Evolutionary conservation across 2,888 invertebrate species (phyloP), one percentile per base, ranked within the genome.

Genomic region (Caenorhabditis becei): DNA sequence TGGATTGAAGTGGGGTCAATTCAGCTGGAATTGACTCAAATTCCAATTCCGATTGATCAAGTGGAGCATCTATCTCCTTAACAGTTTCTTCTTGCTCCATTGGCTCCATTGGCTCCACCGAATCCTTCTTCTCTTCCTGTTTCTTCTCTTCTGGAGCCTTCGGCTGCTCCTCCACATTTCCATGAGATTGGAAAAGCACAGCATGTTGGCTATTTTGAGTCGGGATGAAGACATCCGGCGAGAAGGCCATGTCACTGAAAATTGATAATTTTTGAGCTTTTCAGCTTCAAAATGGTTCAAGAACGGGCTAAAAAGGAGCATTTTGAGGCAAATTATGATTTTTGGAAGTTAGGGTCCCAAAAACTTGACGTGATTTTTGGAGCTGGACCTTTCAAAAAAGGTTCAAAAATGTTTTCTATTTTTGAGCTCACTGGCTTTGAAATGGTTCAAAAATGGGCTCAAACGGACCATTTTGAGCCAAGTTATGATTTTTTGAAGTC

Each of bases 191-290:
- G 14, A 41, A 7, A 41, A 41, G 8, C 4, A 14, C 11, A 41
- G 11, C 41, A n/a, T n/a, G n/a, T n/a, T n/a, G n/a, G n/a, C n/a
- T n/a, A 41, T 41, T 41, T 7, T 7, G 2, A 41, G 41, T 2
- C 2, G 41, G 41, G 14, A 41, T 14, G 14, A 11, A 41, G 10
- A 41, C 41, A 14, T 41, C 41, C 2, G 41, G 41, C 2, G 41
- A 41, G 41, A 14, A 49, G 49, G 49, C 49, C 3, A 49, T 49
- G 49, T 49, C 49, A 49, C 49, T 49, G 49, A 49, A 49, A 49
- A n/a, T n/a, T n/a, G n/a, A n/a, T 11, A 41, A 11, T 41, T 41
- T 41, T 41, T 41, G 41, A 2, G 7, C 14, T 41, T 41, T 41
- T 41, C 2, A n/a, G n/a, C n/a, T 41, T 41, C 41, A 41, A 14